Base-by-base conservation (phyloP, 2,888 invertebrate genomes). In the Rhogogaster chlorosoma region DNA sequence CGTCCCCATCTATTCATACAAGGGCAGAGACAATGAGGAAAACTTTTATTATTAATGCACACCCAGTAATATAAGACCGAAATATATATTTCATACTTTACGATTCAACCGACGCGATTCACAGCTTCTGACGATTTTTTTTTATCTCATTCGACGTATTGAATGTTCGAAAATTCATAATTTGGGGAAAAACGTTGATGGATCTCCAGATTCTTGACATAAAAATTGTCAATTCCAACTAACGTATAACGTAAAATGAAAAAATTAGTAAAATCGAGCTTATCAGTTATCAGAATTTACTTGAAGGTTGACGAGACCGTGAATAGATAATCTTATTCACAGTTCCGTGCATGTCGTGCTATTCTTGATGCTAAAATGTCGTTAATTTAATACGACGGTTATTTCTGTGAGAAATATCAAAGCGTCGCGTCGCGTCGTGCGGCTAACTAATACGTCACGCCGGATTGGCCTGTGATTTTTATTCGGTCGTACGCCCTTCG, bases 41-140 rank as follows among this genome's bases (percentile, higher is more conserved):
- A 91, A 91, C 91, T 91, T 91, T 91, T 91, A 90, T 91, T 90
- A 89, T 90, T 88, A 89, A 90, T 88, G 88, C 78, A 32, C 26
- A 53, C 29, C 77, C 2, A 38, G 42, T 22, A 36, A 57, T 49
- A 61, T 26, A 36, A 57, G 61, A 61, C 32, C 22, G 42, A 26
- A 73, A 73, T 42, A 12, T 22, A 71, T 38, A 26, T 38, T 22
- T 22, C 3, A n/a, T 26, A 73, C 42, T 73, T 26, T 42, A 42
- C 22, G 38, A 73, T 36, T 38, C 71, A 3, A 42, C 22, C 12
- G 10, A 42, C 18, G 42, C 32, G 32, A 18, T 67, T 4, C 18
- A 67, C 32, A 32, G 29, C 32, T 32, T 67, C 67, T 67, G 18
- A 67, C 22, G 2, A n/a, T 61, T 32, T 67, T 32, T 67, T 67